A percentile compares a stretch with the other conserved stretches of the same genome.
phyloP scores from a whole-genome alignment of 2,888 invertebrate genomes.

The Archips xylosteana region DNA sequence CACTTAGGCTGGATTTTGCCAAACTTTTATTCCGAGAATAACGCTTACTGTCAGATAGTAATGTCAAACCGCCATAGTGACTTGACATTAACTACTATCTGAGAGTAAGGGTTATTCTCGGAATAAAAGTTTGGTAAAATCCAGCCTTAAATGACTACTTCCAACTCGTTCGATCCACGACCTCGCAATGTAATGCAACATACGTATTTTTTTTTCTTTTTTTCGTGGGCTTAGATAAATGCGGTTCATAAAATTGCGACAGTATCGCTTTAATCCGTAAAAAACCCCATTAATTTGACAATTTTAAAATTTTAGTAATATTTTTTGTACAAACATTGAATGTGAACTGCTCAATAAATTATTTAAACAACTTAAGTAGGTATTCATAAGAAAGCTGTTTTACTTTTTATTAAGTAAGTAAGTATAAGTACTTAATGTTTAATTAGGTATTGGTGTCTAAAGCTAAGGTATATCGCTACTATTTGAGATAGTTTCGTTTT shows the following conservation, averaged over 20 bases:
- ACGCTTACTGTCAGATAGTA: no score
- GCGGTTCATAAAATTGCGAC: neutral
- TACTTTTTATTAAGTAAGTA: neutral
- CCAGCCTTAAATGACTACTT: no score
- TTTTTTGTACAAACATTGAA: constrained; percentile 1
- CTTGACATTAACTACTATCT: no score
- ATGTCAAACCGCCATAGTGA: no score
- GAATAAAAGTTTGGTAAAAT: no score
- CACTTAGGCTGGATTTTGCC: no score
- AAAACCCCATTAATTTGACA: neutral
- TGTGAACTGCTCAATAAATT: constrained; percentile 8
- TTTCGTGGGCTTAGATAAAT: no score
- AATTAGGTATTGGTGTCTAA: constrained; percentile 1
- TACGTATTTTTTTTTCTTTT: no score
- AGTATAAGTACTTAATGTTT: neutral
- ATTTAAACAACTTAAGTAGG: neutral
- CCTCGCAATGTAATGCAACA: no score
- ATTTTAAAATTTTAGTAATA: neutral
- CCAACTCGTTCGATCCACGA: no score
- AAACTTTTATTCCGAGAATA: no score
- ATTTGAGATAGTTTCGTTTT: constrained; percentile 4
- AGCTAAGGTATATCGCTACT: constrained; percentile 10
- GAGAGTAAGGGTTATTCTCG: no score
- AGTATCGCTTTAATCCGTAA: neutral
- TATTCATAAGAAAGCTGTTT: neutral